A percentile compares a stretch with the other conserved stretches of the same genome.
Conservation (phyloP, 2,888 invertebrate genomes). For the Yponomeuta evonymella region DNA sequence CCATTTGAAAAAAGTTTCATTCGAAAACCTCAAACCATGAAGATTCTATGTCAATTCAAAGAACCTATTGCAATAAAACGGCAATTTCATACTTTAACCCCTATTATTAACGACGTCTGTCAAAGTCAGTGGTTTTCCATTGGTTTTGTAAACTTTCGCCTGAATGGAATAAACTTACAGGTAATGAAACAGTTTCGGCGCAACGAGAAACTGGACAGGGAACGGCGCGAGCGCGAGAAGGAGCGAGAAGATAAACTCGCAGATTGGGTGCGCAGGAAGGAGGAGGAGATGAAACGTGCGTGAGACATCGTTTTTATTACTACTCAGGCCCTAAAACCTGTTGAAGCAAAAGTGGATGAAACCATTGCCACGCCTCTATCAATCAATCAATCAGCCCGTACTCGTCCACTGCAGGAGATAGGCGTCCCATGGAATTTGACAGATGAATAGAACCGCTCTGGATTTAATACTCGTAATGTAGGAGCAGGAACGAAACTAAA, state of each 20-base stretch:
- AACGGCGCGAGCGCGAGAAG: conserved; percentile 49
- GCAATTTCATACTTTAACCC: too few relatives aligned
- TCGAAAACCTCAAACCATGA: too few relatives aligned
- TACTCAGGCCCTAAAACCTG: not conserved
- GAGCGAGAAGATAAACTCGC: conserved; percentile 66
- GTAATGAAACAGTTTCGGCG: conserved; percentile 38
- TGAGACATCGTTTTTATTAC: not conserved
- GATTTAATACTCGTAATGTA: too few relatives aligned
- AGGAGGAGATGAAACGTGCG: conserved; percentile 48
- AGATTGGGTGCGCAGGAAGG: conserved; percentile 77
- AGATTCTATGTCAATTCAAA: too few relatives aligned
- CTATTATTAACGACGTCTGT: not conserved
- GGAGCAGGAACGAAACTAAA: too few relatives aligned
- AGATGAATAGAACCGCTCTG: too few relatives aligned
- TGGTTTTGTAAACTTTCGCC: not conserved
- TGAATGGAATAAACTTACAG: not conserved
- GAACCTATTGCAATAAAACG: too few relatives aligned
- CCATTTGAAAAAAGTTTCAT: too few relatives aligned
- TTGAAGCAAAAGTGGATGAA: not conserved
- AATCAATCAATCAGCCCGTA: too few relatives aligned
- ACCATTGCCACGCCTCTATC: not conserved
- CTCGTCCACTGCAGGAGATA: too few relatives aligned
- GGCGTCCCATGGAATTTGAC: too few relatives aligned
- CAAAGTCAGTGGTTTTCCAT: not conserved
- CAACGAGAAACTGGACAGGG: conserved; percentile 51